Evolutionary conservation across 1,140 invertebrate species (phyloP), one percentile per base, ranked within the genome.

Genomic region (Drosophila sucinea): DNA sequence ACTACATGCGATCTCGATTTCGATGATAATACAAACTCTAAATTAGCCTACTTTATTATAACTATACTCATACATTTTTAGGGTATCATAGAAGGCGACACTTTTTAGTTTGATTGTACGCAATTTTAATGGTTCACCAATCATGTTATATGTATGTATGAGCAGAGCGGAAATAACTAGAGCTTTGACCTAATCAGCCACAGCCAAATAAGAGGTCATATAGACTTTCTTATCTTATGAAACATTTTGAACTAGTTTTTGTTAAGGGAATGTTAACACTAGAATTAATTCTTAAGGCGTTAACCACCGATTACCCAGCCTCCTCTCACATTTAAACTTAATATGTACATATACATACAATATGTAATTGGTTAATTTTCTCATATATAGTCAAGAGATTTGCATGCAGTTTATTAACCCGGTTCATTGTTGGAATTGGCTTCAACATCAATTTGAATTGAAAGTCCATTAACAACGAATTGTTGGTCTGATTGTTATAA

Each of bases 181-280:
- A 27, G 56, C 23, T 57, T 40, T 75, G 72, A 75, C 73, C 73
- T 38, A 75, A 75, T 75, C 71, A 44, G 56, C 54, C 23, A 55
- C 35, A 10, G 6, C 30, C 30, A 29, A 11, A 63, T 55, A 60
- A 67, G 44, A 51, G 11, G 11, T 41, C 72, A 47, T 47, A 10
- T 27, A 51, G 7, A 38, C 2, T 25, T 55, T 74, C 44, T 67
- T 8, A 30, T 38, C 71, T 74, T 75, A 61, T 40, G 63, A 75
- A 75, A 75, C 64, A 57, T 75, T 68, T 73, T 75, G 73, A 55
- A 64, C 73, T 72, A 75, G 38, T 75, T 75, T 57, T 23, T 10
- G 7, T 38, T 1, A 3, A 11, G 10, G 8, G 1, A 38, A 38
- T 11, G 8, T 33, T 38, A 4, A 6, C 23, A 47, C 23, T 25